Evolutionary conservation across 2,797 vertebrate species (phyloP), one percentile per base, ranked within the genome.

Genomic region (Xenentodon cancila): DNA sequence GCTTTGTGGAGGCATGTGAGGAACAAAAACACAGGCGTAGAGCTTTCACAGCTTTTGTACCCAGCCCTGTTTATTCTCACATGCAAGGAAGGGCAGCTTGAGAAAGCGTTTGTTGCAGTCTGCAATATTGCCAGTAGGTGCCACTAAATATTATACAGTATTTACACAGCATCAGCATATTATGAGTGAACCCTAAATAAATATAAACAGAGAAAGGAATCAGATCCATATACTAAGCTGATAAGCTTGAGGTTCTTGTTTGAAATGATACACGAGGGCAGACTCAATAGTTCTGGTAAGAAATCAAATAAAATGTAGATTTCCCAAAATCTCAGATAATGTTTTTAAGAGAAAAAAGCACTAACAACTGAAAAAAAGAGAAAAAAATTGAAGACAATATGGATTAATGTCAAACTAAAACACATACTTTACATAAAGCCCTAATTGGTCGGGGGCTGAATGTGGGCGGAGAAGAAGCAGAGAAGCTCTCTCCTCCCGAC

Each of bases 291-390:
- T 42, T 50, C 47, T 27, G 2, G 17, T 22, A 42, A 52, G 22
- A 64, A 9, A 43, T 19, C 20, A 67, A 68, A 59, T 32, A 9
- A 32, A 32, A 32, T 3, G 30, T 7, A 32, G 30, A 32, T 6
- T 60, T 63, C 12, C 2, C 42, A 13, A 59, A 63, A 72, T 57
- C 19, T 65, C 27, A 43, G 21, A 54, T 12, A 46, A 7, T 16
- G 53, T 56, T 20, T 25, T 25, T 25, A 25, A 25, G 25, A 25
- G 25, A 25, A 25, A 25, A 25, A 25, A 5, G 25, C 25, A 34
- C 27, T 30, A 30, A 7, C 27, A 3, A 30, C 3, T 32, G 9
- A 32, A 8, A 32, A 6, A 32, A 25, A 25, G 25, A 25, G 25
- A 25, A 25, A 25, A 25, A 25, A 5, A 5, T 5, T 2, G 9